Percentiles rank a stretch among this genome's conserved stretches.
phyloP scores from a whole-genome alignment of 2,113 vertebrate genomes.

The Balaeniceps rex region DNA sequence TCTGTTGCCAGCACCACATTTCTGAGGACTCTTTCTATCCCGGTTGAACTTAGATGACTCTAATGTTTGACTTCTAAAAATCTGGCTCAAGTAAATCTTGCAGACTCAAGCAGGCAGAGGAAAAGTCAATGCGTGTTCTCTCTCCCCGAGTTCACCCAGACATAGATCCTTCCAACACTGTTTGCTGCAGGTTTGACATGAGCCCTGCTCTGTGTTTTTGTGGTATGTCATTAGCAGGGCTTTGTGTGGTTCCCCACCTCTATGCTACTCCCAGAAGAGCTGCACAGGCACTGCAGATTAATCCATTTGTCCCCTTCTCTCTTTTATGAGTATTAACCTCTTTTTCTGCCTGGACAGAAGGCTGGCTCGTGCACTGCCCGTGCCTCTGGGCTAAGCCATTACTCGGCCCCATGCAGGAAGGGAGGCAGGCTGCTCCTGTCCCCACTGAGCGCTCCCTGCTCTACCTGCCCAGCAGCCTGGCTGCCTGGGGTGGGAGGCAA shows the following conservation, averaged over 20 bases:
- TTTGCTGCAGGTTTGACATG: background rate
- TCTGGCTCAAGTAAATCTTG: background rate
- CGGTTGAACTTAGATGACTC: background rate
- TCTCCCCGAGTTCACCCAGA: background rate
- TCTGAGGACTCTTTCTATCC: background rate
- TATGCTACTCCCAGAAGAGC: background rate
- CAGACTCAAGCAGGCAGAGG: background rate
- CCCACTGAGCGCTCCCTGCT: background rate
- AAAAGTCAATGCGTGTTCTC: fast-evolving
- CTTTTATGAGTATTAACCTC: background rate
- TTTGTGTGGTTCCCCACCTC: background rate
- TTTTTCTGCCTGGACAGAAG: background rate
- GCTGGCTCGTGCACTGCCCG: fast-evolving
- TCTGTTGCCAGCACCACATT: background rate
- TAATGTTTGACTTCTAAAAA: background rate
- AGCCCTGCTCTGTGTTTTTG: background rate
- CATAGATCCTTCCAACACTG: background rate
- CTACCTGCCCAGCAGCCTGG: background rate
- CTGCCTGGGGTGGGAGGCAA: background rate
- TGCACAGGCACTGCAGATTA: background rate
- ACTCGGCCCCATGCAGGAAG: background rate
- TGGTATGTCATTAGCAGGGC: background rate
- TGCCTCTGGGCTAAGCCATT: fast-evolving
- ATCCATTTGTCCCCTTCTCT: background rate
- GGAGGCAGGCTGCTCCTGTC: background rate